Base-by-base conservation (phyloP, 1,140 invertebrate genomes). In the Eueides isabella region DNA sequence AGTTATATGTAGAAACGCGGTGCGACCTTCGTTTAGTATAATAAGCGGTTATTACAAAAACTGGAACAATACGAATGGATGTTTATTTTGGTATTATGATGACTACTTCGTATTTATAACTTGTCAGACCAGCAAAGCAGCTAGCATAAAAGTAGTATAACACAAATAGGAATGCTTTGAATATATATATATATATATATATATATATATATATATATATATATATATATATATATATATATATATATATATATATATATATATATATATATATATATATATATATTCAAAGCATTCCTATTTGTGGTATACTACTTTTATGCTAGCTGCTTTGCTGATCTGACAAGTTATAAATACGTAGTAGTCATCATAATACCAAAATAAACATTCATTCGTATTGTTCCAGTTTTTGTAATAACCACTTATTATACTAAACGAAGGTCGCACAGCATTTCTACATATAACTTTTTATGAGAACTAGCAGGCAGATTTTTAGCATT, bases 61-160 rank as follows among this genome's bases (percentile, higher is more conserved):
- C 41, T 48, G 41, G 41, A 48, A 48, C 41, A 48, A 48, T 48
- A 23, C n/a, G 7, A 19, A 48, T 19, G 41, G 19, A 48, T 48
- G 41, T 48, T 48, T 48, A 48, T 48, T 48, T 48, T 48, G 16
- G 41, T 48, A n/a, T 48, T 48, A 48, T 23, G 41, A 48, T 48
- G n/a, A 48, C 19, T 23, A 23, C 41, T 48, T 19, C 16, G 41
- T 48, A 48, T 48, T 48, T 2, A 23, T n/a, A 48, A 23, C 41
- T 48, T 19, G 41, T 48, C 16, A 48, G 7, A 9, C 41, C n/a
- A 48, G 41, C 7, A 19, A 5, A 48, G 41, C 7, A 48, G 41
- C 16, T 19, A 0, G n/a, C n/a, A 3, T 19, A 48, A 7, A 48
- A 48, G 6, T 48, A 48, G 41, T n/a, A 16, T 48, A 48, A 19